Conservation (phyloP, 2,113 vertebrate genomes). For the Corynorhinus townsendii region DNA sequence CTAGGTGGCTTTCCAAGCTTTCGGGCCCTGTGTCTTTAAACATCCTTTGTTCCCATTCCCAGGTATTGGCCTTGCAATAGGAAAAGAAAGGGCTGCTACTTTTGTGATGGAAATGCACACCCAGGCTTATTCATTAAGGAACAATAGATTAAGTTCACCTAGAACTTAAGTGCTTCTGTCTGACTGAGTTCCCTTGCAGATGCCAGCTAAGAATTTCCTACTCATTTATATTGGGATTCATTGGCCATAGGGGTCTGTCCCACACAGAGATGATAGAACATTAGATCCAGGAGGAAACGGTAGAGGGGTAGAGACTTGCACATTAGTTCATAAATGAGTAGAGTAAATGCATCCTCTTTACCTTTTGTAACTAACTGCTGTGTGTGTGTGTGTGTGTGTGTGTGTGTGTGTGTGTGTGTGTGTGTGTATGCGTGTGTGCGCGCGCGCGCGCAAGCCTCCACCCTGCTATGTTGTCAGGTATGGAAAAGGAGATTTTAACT, state of each 20-base stretch:
- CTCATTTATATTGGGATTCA: background rate
- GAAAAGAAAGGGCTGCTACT: background rate
- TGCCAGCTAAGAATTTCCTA: background rate
- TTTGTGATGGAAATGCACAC: constrained; percentile 37
- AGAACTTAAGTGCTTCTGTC: background rate
- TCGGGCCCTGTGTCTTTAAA: background rate
- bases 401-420: background rate
- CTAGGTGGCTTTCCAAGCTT: background rate
- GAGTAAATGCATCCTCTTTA: background rate
- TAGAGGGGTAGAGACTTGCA: background rate
- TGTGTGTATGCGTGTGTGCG: background rate
- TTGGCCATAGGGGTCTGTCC: background rate
- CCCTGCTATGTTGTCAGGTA: background rate
- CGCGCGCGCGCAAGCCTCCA: no score
- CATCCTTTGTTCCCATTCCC: background rate
- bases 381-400: background rate
- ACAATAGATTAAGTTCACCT: background rate
- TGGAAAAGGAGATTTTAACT: background rate
- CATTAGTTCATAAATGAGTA: background rate
- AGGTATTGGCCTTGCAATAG: background rate
- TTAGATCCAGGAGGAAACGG: background rate
- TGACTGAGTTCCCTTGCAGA: background rate
- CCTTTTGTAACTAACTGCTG: background rate
- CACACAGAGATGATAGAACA: background rate
- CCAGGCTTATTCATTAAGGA: constrained; percentile 17